These are phyloP conservation scores for Holothuria scabra DNA, from an alignment of 53 echinoderm and acorn worm species.

Conservation along the genomic window DNA sequence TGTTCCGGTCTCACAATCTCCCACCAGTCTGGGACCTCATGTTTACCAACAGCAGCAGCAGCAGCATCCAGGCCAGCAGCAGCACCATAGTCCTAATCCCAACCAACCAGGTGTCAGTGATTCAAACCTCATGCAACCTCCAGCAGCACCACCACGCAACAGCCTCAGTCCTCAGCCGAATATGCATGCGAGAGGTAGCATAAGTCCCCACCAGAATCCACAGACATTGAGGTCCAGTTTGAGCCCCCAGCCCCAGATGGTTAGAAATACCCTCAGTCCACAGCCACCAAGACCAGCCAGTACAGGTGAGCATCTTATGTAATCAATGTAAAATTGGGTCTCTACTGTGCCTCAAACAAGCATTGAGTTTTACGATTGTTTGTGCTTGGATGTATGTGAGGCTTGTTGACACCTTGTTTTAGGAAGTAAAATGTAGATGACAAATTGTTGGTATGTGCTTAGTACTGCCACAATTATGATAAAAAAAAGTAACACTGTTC, in stretches of 20 bases:
- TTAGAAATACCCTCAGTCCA: slow-evolving; percentile 83
- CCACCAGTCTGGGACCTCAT: slow-evolving; percentile 58
- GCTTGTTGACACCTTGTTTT: no score
- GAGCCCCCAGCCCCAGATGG: slow-evolving; percentile 95
- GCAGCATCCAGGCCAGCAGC: slow-evolving; percentile 71
- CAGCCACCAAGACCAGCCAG: slow-evolving; percentile 96
- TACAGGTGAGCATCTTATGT: slow-evolving; percentile 75
- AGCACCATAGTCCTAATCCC: slow-evolving; percentile 64
- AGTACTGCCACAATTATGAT: no score
- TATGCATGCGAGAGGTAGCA: slow-evolving; percentile 63
- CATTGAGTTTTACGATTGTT: no score
- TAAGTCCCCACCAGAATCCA: slow-evolving; percentile 65
- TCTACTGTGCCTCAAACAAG: no score
- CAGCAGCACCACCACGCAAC: slow-evolving; percentile 72
- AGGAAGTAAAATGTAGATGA: no score
- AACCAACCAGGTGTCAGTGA: slow-evolving; percentile 73
- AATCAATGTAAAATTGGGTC: not conserved
- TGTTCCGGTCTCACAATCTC: slow-evolving; percentile 75
- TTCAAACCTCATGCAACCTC: slow-evolving; percentile 93
- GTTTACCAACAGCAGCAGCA: slow-evolving; percentile 60
- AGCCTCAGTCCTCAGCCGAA: slow-evolving; percentile 87
- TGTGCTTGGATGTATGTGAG: no score
- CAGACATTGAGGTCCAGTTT: slow-evolving; percentile 88
- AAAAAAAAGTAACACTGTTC: not conserved
- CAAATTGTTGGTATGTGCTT: no score